Evolutionary conservation across 92 coral and sea anemone species (phyloP), one percentile per base, ranked within the genome.

Genomic region (Plumapathes pennacea): DNA sequence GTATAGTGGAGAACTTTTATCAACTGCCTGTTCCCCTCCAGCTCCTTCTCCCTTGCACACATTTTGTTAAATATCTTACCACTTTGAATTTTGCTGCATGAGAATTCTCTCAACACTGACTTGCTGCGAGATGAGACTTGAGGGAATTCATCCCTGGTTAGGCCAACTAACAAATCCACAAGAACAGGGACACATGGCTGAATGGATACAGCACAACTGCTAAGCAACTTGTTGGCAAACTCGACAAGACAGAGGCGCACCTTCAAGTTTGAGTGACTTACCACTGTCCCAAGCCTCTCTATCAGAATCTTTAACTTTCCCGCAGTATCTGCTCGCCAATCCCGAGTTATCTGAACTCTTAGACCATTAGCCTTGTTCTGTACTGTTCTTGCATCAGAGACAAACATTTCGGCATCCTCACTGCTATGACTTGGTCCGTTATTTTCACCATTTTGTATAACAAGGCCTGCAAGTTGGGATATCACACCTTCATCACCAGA

Each of bases 261-360:
- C 67, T 82, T 89, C 99, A 96, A 94, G 74, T 83, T 94, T 4
- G 80, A 29, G 46, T 94, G 82, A 0, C 46, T 34, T 4, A 78
- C 64, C 24, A 74, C 37, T 21, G 53, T 38, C 14, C 62, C 31
- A 24, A 88, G 41, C 49, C 73, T 78, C 31, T 81, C 88, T 38
- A 94, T 40, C 28, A 94, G 57, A 38, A 94, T 57, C 69, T 89
- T 77, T 15, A 94, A 61, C 15, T 94, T 94, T 40, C 63, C 36
- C 42, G 82, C 72, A 14, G 99, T 94, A 34, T 69, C 73, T 7
- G 37, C 39, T 46, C 76, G 81, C 99, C 97, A 94, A 5, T 52
- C 54, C 19, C 21, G 32, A 22, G 82, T 84, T 34, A 64, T 62
- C 20, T 59, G 18, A 28, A 85, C 77, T 17, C 28, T 70, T 13